Evolutionary conservation across 2,113 vertebrate genomes (phyloP).

Genomic region (Formicarius rufipectus): DNA sequence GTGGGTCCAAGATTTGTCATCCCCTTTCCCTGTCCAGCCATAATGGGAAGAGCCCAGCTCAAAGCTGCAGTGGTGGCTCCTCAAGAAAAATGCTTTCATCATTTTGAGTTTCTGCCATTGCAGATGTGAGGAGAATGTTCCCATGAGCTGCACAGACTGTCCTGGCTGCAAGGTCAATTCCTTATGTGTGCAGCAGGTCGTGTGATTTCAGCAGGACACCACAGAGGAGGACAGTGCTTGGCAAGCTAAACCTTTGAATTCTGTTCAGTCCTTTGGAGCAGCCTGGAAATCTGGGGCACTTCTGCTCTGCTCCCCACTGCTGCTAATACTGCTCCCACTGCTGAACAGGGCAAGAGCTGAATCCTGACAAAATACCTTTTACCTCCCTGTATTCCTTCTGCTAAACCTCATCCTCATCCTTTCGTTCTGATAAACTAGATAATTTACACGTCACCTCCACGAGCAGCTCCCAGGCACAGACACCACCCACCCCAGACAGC

Average conservation of each 20-base stretch:
- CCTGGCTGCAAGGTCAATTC: background rate
- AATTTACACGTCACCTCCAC: background rate
- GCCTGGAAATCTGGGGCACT: background rate
- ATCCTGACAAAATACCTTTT: background rate
- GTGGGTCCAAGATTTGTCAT: background rate
- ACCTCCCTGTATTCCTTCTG: background rate
- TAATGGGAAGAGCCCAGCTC: background rate
- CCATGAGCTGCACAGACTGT: background rate
- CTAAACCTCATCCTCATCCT: background rate
- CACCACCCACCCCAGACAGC: background rate
- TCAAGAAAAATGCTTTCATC: background rate
- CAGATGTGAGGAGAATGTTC: background rate
- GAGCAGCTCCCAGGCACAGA: background rate
- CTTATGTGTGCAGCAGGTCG: background rate
- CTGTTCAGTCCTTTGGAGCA: background rate
- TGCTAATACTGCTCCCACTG: background rate
- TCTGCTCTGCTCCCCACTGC: background rate
- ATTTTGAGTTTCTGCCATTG: background rate
- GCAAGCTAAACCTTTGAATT: background rate
- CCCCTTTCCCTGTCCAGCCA: rapidly evolving
- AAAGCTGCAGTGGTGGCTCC: background rate
- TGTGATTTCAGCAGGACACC: background rate
- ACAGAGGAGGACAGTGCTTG: background rate
- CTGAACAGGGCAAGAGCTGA: background rate
- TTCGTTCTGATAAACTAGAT: background rate